Conservation (phyloP, 2,113 vertebrate genomes). For the Pica pica region DNA sequence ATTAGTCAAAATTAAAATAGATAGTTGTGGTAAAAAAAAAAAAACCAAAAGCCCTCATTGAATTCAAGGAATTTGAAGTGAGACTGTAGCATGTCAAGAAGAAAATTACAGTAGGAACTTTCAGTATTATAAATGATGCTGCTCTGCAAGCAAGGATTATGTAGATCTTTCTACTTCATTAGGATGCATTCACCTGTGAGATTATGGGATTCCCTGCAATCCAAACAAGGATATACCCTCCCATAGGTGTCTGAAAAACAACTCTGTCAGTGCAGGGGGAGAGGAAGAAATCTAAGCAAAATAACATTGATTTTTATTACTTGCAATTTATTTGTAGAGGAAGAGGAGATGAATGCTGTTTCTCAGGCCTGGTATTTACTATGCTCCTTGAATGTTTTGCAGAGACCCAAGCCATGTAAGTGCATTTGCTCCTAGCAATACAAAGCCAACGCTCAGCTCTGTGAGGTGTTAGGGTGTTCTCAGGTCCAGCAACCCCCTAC, state of each 20-base stretch:
- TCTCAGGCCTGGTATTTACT: not conserved
- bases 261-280: not conserved
- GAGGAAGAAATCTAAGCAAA: not conserved
- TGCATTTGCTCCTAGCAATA: not conserved
- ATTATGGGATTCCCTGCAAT: not conserved
- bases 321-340: not conserved
- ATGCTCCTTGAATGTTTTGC: not conserved
- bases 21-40: not conserved
- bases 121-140: not conserved
- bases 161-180: not conserved
- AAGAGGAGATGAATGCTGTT: not conserved
- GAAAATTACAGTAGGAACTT: not conserved
- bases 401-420: not conserved
- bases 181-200: not conserved
- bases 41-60: not conserved
- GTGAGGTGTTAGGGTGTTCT: not conserved
- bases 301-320: not conserved
- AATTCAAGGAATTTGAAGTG: not conserved
- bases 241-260: not conserved
- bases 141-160: not conserved
- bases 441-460: not conserved
- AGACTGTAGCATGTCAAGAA: not conserved
- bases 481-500: accelerated
- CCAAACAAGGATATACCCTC: not conserved
- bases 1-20: not conserved